phyloP scores from a whole-genome alignment of 1,140 invertebrate species.

The Helicoverpa zea region DNA sequence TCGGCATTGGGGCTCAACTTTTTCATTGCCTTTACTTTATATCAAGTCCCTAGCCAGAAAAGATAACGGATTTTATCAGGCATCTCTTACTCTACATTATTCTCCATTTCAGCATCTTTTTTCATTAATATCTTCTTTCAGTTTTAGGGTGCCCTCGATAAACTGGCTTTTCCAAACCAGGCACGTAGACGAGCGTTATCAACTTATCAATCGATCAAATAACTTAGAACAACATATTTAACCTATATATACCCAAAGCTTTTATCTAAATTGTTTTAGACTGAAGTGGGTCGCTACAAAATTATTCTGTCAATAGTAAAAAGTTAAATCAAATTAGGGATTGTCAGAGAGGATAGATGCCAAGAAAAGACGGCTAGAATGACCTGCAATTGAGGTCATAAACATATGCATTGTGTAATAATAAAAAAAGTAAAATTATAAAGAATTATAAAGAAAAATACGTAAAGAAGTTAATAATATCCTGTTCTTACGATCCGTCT shows the following conservation, averaged over 20 bases:
- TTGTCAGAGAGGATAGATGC: not conserved
- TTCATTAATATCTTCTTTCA: not conserved
- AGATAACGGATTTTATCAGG: conserved; percentile 14
- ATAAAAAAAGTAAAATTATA: too few relatives aligned
- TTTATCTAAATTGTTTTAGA: conserved; percentile 41
- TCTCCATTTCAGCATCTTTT: not conserved
- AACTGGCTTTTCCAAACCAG: not conserved
- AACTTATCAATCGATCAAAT: conserved; percentile 10
- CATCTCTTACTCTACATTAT: not conserved
- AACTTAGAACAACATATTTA: conserved; percentile 24
- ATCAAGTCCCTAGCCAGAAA: conserved; percentile 18
- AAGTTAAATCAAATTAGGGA: not conserved
- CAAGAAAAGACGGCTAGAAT: not conserved
- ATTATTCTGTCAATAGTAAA: conserved; percentile 14
- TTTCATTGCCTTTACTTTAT: conserved; percentile 32
- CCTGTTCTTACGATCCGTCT: too few relatives aligned
- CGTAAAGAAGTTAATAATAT: too few relatives aligned
- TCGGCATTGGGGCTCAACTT: conserved; percentile 36
- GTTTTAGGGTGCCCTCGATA: not conserved
- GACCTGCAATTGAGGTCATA: not conserved
- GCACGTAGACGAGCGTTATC: not conserved
- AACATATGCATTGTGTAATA: too few relatives aligned
- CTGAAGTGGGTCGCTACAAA: conserved; percentile 15
- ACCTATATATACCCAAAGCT: conserved; percentile 20
- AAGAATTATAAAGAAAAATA: too few relatives aligned